Evolutionary conservation across 2,797 vertebrate species (phyloP).

Genomic region (Mionectes olivaceus): DNA sequence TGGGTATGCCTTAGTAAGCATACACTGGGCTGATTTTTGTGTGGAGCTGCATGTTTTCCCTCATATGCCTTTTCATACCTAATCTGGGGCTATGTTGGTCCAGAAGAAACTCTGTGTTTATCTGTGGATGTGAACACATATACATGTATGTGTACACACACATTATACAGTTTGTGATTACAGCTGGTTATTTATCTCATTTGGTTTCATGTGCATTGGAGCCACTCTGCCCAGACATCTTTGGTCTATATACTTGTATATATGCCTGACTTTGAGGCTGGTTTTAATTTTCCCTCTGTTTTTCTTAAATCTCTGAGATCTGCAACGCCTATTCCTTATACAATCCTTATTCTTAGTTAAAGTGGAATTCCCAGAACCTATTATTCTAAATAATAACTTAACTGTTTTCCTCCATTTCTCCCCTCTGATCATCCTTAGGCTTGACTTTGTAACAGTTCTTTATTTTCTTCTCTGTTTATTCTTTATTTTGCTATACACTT

Average conservation of each 20-base stretch:
- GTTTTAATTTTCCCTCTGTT: not conserved
- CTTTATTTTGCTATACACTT: not conserved
- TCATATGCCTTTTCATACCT: not conserved
- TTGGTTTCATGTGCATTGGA: not conserved
- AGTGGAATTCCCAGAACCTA: not conserved
- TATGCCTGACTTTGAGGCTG: not conserved
- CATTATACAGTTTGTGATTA: accelerated
- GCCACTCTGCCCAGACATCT: not conserved
- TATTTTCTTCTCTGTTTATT: not conserved
- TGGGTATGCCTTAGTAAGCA: not conserved
- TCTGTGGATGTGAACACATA: not conserved
- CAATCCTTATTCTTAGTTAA: not conserved
- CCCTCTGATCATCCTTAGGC: not conserved
- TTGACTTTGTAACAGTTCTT: not conserved
- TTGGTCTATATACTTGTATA: not conserved
- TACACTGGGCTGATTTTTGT: not conserved
- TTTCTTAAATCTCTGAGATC: not conserved
- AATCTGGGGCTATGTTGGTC: not conserved
- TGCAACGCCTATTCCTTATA: not conserved
- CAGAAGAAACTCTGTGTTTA: not conserved
- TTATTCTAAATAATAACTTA: not conserved
- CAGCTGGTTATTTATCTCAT: not conserved
- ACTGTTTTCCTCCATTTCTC: not conserved
- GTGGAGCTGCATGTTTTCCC: not conserved
- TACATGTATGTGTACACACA: accelerated